Evolutionary conservation across 2,888 invertebrate species (phyloP).

Genomic region (Micoletzkya japonica): DNA sequence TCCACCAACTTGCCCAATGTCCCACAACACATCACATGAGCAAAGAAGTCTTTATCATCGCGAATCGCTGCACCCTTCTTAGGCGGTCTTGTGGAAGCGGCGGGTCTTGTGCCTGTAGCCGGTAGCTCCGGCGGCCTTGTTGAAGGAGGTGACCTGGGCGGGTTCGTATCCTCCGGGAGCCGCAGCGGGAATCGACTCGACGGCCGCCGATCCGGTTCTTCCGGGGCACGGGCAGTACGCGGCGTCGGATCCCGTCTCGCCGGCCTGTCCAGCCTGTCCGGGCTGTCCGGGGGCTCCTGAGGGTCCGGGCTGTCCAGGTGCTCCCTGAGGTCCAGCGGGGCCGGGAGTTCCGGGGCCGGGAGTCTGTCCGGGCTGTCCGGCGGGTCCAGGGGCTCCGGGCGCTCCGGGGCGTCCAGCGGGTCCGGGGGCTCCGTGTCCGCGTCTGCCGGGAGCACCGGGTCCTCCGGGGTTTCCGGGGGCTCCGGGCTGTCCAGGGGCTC

Average conservation of each 20-base stretch:
- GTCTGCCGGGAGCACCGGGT: too few relatives aligned
- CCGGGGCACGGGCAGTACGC: constrained; percentile 28
- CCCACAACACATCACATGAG: too few relatives aligned
- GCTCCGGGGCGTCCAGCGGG: constrained; percentile 22
- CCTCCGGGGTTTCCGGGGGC: too few relatives aligned
- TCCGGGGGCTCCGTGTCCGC: constrained; percentile 23
- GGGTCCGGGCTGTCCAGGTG: constrained; percentile 5
- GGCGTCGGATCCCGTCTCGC: constrained; percentile 42
- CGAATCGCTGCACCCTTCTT: too few relatives aligned
- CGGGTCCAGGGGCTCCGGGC: constrained; percentile 9
- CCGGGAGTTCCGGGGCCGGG: constrained; percentile 29
- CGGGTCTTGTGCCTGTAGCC: background rate
- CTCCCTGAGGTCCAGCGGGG: constrained; percentile 10
- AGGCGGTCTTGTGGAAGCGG: background rate
- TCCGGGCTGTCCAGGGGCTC: constrained; percentile 1
- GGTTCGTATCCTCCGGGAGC: background rate
- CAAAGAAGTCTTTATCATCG: too few relatives aligned
- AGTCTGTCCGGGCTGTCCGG: constrained; percentile 24
- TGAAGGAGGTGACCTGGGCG: background rate
- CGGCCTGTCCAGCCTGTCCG: constrained; percentile 42
- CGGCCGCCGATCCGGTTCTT: constrained; percentile 14
- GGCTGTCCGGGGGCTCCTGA: constrained; percentile 41
- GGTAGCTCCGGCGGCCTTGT: background rate
- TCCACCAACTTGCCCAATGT: too few relatives aligned
- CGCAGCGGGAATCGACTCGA: too few relatives aligned